phyloP scores from a whole-genome alignment of 2,797 vertebrate genomes.

The Parauchenoglanis punctatus region DNA sequence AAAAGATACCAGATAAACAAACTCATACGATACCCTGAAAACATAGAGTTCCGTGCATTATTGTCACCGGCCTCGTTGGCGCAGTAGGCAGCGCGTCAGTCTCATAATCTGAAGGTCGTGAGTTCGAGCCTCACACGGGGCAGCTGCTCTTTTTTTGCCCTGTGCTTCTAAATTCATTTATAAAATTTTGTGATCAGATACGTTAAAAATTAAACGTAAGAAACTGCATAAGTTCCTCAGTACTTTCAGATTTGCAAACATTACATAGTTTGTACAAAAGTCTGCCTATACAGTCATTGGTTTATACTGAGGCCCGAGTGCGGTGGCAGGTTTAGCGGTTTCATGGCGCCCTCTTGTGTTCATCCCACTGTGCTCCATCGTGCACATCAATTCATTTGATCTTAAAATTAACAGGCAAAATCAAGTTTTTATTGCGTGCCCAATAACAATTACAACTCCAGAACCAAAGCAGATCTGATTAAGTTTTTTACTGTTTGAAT shows the following conservation, averaged over 20 bases:
- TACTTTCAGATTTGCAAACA: neutral
- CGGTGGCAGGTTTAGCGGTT: neutral
- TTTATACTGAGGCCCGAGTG: neutral
- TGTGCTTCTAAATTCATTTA: neutral
- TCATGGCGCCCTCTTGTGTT: slow-evolving; percentile 1
- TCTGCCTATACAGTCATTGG: neutral
- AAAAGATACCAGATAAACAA: neutral
- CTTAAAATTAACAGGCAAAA: neutral
- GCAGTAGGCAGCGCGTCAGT: slow-evolving; percentile 57
- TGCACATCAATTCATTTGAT: neutral
- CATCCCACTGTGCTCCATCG: neutral
- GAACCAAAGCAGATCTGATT: neutral
- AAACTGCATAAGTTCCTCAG: too few species aligned
- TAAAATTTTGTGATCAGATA: neutral
- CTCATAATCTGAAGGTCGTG: slow-evolving; percentile 60
- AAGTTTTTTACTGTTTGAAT: neutral
- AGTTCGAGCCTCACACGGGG: slow-evolving; percentile 61
- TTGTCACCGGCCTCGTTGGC: slow-evolving; percentile 47
- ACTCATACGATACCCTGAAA: neutral
- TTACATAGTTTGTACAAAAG: too few species aligned
- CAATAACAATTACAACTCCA: neutral
- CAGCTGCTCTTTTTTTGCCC: neutral
- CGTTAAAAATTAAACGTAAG: neutral
- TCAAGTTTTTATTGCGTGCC: neutral
- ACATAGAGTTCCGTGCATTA: too few species aligned